Conservation (phyloP, 2,888 invertebrate species). For the Synergus gifuensis region DNA sequence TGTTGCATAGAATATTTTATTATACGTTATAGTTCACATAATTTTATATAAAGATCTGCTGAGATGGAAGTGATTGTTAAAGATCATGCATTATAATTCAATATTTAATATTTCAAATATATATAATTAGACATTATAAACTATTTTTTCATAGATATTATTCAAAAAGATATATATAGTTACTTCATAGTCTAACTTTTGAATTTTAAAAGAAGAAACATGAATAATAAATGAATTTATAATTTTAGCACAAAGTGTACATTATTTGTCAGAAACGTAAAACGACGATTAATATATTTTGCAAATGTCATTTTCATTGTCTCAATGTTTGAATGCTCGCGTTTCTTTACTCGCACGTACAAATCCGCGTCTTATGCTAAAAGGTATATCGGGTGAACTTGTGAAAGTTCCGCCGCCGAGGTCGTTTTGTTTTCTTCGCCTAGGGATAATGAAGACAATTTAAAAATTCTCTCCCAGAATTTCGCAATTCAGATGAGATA, state of each 20-base stretch:
- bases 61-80: not conserved
- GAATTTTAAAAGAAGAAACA: not conserved
- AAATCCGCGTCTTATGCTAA: constrained; percentile 39
- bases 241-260: not conserved
- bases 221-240: not conserved
- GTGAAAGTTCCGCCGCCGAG: constrained; percentile 57
- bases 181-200: not conserved
- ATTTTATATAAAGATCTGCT: not conserved
- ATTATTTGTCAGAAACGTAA: not conserved
- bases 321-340: constrained; percentile 49
- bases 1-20: not conserved
- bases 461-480: constrained; percentile 40
- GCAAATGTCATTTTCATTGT: constrained; percentile 33
- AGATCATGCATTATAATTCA: not conserved
- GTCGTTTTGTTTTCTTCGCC: constrained; percentile 48
- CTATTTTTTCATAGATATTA: not conserved
- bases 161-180: too few relatives aligned
- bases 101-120: not conserved
- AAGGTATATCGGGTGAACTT: constrained; percentile 55
- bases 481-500: constrained; percentile 27
- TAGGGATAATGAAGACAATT: constrained; percentile 39
- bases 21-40: not conserved
- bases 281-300: constrained; percentile 14
- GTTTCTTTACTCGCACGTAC: constrained; percentile 52
- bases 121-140: not conserved